Evolutionary conservation across 1,140 invertebrate genomes (phyloP).

Genomic region (Acromyrmex charruanus): DNA sequence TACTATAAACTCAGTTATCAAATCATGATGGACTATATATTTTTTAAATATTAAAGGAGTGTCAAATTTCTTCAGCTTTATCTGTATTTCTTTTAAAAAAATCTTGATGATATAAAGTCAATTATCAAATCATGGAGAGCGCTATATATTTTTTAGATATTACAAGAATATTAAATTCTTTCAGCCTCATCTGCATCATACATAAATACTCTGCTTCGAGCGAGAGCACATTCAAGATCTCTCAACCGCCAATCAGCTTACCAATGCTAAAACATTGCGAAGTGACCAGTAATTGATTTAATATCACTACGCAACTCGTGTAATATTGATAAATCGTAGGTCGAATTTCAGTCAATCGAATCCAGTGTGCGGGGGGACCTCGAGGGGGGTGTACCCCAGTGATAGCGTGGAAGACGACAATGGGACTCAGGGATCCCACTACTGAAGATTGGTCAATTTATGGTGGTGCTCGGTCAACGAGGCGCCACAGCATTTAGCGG

Average conservation of each 20-base stretch:
- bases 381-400: constrained; percentile 25
- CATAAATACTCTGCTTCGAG: background rate
- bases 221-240: background rate
- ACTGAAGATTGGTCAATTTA: constrained; percentile 85
- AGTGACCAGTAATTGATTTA: constrained; percentile 40
- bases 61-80: background rate
- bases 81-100: background rate
- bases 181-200: background rate
- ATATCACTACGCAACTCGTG: constrained; percentile 21
- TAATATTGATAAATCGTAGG: constrained; percentile 30
- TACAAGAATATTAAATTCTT: background rate
- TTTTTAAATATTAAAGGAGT: background rate
- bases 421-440: constrained; percentile 12
- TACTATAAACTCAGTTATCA: background rate
- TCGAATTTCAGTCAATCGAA: constrained; percentile 28
- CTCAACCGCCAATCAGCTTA: background rate
- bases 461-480: constrained; percentile 81
- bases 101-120: background rate
- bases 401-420: constrained; percentile 28
- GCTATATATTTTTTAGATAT: background rate
- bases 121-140: background rate
- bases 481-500: constrained; percentile 85
- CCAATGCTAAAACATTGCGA: background rate
- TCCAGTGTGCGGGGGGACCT: background rate
- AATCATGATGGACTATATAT: background rate